These are phyloP conservation scores for Arion vulgaris DNA, from an alignment of 1,140 invertebrate genomes.

Conservation along the genomic window DNA sequence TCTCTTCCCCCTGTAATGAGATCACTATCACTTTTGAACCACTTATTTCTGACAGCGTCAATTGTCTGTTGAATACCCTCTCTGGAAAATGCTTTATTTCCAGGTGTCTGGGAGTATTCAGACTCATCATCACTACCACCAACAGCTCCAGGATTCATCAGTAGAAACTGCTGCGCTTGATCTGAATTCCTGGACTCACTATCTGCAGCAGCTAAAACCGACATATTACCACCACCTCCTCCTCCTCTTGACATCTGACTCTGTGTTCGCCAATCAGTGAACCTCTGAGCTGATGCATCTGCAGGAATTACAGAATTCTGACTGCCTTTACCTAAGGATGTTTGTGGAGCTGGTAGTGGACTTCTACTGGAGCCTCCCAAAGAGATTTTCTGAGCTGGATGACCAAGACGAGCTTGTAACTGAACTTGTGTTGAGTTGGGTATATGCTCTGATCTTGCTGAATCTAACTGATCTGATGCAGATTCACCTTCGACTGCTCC, in stretches of 20 bases:
- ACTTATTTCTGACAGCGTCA: constrained; percentile 62
- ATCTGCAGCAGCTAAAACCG: not conserved
- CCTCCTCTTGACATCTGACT: constrained; percentile 1
- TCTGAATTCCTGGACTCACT: not conserved
- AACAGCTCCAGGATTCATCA: not conserved
- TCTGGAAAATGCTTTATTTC: constrained; percentile 51
- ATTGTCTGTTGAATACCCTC: constrained; percentile 65
- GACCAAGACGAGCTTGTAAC: constrained; percentile 36
- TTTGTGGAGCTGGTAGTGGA: constrained; percentile 11
- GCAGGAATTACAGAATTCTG: constrained; percentile 17
- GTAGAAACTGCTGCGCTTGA: not conserved
- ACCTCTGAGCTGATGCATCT: constrained; percentile 32
- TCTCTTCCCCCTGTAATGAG: constrained; percentile 16
- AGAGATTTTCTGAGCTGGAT: constrained; percentile 10
- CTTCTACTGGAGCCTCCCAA: not conserved
- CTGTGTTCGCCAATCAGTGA: constrained; percentile 29
- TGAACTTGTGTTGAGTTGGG: constrained; percentile 30
- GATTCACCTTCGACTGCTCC: constrained; percentile 37
- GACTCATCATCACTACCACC: not conserved
- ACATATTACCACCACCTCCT: not conserved
- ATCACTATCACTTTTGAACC: constrained; percentile 57
- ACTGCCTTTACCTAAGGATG: not conserved
- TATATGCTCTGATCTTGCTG: not conserved
- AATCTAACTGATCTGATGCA: constrained; percentile 25
- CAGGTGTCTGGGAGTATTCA: not conserved